Conservation (phyloP, 2,797 vertebrate genomes). For the Hirundo rustica region DNA sequence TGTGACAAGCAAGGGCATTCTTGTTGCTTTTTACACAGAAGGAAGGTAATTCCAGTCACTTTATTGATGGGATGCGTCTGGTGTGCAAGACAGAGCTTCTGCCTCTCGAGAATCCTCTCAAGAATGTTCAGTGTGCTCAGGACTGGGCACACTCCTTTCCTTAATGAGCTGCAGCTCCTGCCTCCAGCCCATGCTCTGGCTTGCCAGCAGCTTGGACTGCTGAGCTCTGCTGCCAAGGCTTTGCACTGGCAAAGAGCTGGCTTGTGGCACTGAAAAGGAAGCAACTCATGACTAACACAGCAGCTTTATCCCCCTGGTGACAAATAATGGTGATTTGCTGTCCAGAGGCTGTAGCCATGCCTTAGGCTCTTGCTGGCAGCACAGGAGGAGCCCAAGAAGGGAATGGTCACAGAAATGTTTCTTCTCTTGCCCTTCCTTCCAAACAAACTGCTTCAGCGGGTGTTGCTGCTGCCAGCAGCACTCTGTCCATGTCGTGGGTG, state of each 20-base stretch:
- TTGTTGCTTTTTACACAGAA: background rate
- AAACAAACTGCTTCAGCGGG: fast-evolving
- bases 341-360: background rate
- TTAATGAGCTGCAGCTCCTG: background rate
- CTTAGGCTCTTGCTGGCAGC: background rate
- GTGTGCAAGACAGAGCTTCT: background rate
- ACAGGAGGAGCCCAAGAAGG: background rate
- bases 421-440: background rate
- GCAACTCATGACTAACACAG: background rate
- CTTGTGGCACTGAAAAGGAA: background rate
- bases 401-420: background rate
- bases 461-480: background rate
- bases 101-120: background rate
- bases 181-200: background rate
- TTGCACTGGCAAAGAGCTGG: background rate
- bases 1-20: background rate
- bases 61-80: background rate
- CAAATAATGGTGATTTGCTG: background rate
- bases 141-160: background rate
- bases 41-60: background rate
- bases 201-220: background rate
- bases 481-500: background rate
- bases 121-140: background rate
- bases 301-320: background rate
- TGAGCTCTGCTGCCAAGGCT: background rate